These are phyloP conservation scores for Drosophila sturtevanti DNA, from an alignment of 1,140 invertebrate genomes.

Conservation along the genomic window DNA sequence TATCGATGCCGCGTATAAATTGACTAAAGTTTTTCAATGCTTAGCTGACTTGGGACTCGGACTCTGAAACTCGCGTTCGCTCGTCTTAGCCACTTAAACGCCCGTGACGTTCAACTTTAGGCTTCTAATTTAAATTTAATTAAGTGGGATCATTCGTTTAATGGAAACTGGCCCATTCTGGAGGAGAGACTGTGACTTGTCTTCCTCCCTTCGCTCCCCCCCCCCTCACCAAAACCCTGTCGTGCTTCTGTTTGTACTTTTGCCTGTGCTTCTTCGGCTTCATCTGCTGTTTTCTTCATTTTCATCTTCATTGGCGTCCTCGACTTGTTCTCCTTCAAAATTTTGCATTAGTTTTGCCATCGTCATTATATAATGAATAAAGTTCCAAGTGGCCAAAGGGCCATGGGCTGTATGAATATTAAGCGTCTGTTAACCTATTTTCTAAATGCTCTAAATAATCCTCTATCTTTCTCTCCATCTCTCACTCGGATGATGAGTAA, in stretches of 20 bases:
- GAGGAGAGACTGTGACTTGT: neutral
- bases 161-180: slow-evolving; percentile 37
- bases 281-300: neutral
- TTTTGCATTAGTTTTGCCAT: slow-evolving; percentile 63
- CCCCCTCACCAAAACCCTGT: too few species aligned
- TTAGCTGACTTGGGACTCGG: neutral
- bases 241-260: neutral
- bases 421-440: slow-evolving; percentile 79
- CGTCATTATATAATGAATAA: slow-evolving; percentile 78
- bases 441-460: slow-evolving; percentile 64
- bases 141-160: slow-evolving; percentile 70
- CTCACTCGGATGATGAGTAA: slow-evolving; percentile 40
- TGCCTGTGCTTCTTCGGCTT: neutral
- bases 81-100: slow-evolving; percentile 45
- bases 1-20: neutral
- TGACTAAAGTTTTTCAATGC: neutral
- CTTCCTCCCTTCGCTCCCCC: neutral
- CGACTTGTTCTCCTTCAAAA: slow-evolving; percentile 1
- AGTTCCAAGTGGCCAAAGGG: slow-evolving; percentile 50
- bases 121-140: slow-evolving; percentile 81
- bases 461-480: slow-evolving; percentile 32
- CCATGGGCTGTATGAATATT: slow-evolving; percentile 65
- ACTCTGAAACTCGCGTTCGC: neutral
- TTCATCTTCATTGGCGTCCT: neutral
- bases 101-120: slow-evolving; percentile 76